These are phyloP conservation scores for Abramis brama DNA, from an alignment of 2,113 vertebrate genomes.

Conservation along the genomic window DNA sequence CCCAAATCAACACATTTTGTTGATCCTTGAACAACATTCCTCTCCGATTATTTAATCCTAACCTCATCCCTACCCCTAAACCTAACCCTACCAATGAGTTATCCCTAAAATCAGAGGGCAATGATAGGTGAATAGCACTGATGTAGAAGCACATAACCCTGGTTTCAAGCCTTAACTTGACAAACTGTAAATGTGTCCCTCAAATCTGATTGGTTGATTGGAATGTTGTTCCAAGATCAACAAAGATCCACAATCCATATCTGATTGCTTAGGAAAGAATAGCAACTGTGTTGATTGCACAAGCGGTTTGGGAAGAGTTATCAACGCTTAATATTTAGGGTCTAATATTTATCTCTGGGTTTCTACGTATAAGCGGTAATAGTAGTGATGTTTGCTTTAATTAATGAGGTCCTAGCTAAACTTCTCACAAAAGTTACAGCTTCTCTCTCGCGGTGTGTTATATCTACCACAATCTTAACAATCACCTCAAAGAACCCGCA, in stretches of 20 bases:
- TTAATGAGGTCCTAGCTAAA: neutral
- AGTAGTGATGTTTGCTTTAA: neutral
- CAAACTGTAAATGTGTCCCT: no score
- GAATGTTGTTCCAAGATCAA: no score
- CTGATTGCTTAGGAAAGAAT: neutral
- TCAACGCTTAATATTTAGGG: neutral
- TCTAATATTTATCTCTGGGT: slow-evolving; percentile 11
- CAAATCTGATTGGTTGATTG: no score
- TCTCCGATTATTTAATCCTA: no score
- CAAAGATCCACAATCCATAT: neutral
- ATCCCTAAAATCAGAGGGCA: no score
- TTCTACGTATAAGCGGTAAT: neutral
- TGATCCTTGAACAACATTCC: no score
- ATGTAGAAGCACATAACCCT: no score
- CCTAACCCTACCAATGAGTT: no score
- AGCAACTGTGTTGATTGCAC: neutral
- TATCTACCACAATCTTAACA: neutral
- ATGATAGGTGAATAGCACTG: no score
- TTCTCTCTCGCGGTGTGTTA: neutral
- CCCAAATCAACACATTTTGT: no score
- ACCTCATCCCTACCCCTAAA: no score
- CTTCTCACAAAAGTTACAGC: neutral
- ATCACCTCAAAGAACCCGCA: neutral
- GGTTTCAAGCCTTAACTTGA: no score
- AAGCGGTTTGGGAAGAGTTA: neutral